Percentiles rank a stretch among this genome's conserved stretches.
These are phyloP conservation scores for Typhlichthys eigenmanni DNA, from an alignment of 2,797 vertebrate genomes.

Conservation along the genomic window DNA sequence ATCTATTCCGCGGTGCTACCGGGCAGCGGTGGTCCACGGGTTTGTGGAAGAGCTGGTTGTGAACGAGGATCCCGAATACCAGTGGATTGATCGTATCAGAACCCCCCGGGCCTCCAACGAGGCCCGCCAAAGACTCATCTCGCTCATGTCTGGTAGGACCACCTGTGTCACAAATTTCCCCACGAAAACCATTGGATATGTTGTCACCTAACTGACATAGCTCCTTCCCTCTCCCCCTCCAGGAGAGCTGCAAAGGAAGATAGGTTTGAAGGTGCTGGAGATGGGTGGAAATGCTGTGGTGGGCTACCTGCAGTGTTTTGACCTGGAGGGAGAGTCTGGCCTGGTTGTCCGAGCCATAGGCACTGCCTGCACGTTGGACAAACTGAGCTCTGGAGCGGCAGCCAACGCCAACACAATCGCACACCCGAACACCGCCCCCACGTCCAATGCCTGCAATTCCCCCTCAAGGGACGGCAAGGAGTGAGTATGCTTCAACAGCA, in stretches of 20 bases:
- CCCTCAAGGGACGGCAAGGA: conserved; percentile 98
- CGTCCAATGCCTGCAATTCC: conserved; percentile 87
- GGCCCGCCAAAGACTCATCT: conserved; percentile 96
- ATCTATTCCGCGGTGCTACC: conserved; percentile 92
- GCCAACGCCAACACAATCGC: conserved; percentile 70
- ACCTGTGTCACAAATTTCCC: too few relatives aligned
- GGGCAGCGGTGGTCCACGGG: conserved; percentile 90
- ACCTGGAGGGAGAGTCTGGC: conserved; percentile 96
- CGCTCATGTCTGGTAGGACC: conserved; percentile 93
- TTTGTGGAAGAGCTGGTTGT: conserved; percentile 99
- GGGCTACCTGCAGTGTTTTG: conserved; percentile 97
- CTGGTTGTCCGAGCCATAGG: conserved; percentile 97
- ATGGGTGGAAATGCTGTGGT: conserved; percentile 98
- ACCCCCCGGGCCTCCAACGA: conserved; percentile 97
- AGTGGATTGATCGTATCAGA: conserved; percentile 97
- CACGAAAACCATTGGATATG: background rate
- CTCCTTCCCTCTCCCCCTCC: background rate
- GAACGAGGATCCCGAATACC: conserved; percentile 98
- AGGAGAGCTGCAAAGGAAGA: conserved; percentile 98
- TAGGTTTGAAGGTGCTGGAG: conserved; percentile 96
- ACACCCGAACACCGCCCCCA: conserved; percentile 68
- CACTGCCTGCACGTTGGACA: conserved; percentile 96
- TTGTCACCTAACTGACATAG: conserved; percentile 9
- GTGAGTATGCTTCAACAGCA: conserved; percentile 84
- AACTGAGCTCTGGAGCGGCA: conserved; percentile 82